Evolutionary conservation across 2,113 vertebrate species (phyloP).

Genomic region (Physeter macrocephalus): DNA sequence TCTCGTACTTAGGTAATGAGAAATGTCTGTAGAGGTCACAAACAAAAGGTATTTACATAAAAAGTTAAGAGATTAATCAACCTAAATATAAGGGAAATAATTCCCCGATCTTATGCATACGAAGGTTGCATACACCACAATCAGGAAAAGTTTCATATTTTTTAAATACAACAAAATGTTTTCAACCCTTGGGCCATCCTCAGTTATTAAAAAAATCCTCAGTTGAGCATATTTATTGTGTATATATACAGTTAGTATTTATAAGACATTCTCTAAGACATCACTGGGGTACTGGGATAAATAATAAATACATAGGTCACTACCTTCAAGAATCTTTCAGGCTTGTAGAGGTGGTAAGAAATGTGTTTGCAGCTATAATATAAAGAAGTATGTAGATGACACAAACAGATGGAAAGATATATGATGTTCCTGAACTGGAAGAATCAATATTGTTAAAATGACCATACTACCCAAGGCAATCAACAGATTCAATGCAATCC

Average conservation of each 20-base stretch:
- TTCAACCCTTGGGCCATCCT: neutral
- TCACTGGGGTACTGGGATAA: neutral
- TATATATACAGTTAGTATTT: neutral
- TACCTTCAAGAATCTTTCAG: conserved; percentile 1
- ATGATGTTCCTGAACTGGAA: neutral
- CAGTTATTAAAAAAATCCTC: neutral
- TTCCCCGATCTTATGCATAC: neutral
- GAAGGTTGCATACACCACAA: neutral
- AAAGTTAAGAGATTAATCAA: neutral
- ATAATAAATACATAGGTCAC: neutral
- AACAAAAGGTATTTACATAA: neutral
- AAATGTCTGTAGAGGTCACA: conserved; percentile 9
- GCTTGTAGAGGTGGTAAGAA: neutral
- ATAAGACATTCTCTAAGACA: neutral
- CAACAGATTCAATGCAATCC: neutral
- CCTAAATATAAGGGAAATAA: neutral
- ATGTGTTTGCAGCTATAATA: neutral
- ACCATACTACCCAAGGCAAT: no score
- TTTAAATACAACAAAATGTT: neutral
- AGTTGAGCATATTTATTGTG: neutral
- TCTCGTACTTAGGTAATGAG: neutral
- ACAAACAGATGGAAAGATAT: neutral
- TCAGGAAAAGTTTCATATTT: neutral
- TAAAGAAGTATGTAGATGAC: neutral
- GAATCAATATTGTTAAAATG: neutral